phyloP scores from a whole-genome alignment of 2,113 vertebrate genomes.

The Chitala chitala region DNA sequence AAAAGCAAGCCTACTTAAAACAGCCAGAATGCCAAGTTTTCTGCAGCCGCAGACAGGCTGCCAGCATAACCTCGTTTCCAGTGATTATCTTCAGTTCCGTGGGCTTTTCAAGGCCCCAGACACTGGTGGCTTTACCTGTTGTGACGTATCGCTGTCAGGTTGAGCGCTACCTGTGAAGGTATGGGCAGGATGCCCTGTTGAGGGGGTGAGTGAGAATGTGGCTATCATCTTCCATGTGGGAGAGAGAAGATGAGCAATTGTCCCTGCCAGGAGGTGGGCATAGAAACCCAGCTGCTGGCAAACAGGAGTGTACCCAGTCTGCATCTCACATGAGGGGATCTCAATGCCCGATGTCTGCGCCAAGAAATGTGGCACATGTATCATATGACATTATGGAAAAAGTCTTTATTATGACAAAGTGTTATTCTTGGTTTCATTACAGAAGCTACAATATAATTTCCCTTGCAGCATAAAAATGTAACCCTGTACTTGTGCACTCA shows the following conservation, averaged over 20 bases:
- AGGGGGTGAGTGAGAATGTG: neutral
- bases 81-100: neutral
- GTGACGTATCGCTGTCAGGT: slow-evolving; percentile 6
- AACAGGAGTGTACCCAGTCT: too few relatives aligned
- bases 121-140: slow-evolving; percentile 14
- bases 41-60: neutral
- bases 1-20: neutral
- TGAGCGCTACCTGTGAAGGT: slow-evolving; percentile 10
- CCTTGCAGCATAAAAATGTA: too few relatives aligned
- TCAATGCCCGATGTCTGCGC: too few relatives aligned
- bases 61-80: neutral
- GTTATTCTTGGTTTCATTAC: too few relatives aligned
- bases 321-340: too few relatives aligned
- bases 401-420: too few relatives aligned
- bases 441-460: too few relatives aligned
- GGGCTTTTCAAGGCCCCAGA: neutral
- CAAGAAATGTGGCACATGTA: too few relatives aligned
- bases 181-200: neutral
- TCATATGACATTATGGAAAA: too few relatives aligned
- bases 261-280: neutral
- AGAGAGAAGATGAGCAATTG: neutral
- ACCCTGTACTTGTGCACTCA: too few relatives aligned
- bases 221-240: neutral
- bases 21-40: too few relatives aligned
- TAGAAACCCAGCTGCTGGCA: neutral